phyloP scores from a whole-genome alignment of 2,888 invertebrate genomes.

The Electrophaes corylata region DNA sequence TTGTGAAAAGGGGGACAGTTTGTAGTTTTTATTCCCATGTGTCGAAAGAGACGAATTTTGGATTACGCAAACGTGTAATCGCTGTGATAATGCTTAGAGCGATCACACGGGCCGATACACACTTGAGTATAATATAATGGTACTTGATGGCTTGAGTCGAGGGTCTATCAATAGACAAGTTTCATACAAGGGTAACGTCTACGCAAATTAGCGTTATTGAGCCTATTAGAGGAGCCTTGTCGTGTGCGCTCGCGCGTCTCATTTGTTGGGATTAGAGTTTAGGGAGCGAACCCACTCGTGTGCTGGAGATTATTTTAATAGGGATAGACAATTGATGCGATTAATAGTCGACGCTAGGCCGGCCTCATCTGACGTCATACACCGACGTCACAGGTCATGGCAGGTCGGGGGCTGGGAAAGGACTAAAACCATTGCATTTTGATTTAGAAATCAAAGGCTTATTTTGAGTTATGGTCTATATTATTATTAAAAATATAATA shows the following conservation, averaged over 20 bases:
- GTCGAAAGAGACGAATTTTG: too few species aligned
- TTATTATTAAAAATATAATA: too few species aligned
- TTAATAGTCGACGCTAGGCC: neutral
- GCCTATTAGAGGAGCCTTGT: constrained; percentile 32
- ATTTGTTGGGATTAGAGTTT: constrained; percentile 35
- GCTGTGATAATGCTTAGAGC: neutral
- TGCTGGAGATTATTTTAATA: constrained; percentile 12
- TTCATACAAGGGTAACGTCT: constrained; percentile 41
- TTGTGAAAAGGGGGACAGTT: too few species aligned
- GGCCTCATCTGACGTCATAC: neutral
- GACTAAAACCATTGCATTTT: neutral
- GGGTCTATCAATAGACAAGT: constrained; percentile 26
- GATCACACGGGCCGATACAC: constrained; percentile 38
- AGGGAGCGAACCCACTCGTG: constrained; percentile 1
- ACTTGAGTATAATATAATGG: constrained; percentile 49
- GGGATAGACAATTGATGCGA: neutral
- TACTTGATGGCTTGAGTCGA: constrained; percentile 37
- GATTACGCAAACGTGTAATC: neutral
- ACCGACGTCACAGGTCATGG: neutral
- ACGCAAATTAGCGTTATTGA: constrained; percentile 39
- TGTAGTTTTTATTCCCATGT: too few species aligned
- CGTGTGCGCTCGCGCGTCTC: constrained; percentile 33
- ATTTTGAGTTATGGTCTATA: too few species aligned
- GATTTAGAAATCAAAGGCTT: too few species aligned
- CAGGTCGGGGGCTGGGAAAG: neutral